phyloP scores from a whole-genome alignment of 2,797 vertebrate species.

The Etheostoma perlongum region DNA sequence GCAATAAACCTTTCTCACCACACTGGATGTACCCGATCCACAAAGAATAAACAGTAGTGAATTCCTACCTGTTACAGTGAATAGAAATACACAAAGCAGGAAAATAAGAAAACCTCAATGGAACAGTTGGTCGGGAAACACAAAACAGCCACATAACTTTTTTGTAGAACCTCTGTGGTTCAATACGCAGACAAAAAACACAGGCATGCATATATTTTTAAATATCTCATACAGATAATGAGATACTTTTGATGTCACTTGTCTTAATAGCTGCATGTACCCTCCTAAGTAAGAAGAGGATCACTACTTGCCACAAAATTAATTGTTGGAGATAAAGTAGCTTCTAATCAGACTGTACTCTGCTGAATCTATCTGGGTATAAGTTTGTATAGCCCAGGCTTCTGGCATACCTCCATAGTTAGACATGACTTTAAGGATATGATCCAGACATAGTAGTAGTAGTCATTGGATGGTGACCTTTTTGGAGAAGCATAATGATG shows the following conservation, averaged over 20 bases:
- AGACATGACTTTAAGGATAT: not conserved
- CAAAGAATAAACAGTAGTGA: not conserved
- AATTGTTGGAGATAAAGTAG: not conserved
- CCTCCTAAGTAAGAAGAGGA: constrained; percentile 12
- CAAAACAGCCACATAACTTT: not conserved
- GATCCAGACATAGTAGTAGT: not conserved
- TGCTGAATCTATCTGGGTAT: not conserved
- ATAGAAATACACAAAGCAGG: constrained; percentile 3
- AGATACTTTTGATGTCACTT: not conserved
- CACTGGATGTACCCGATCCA: not conserved
- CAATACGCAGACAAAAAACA: constrained; percentile 16
- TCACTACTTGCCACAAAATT: not conserved
- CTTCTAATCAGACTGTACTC: constrained; percentile 2
- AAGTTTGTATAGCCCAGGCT: not conserved
- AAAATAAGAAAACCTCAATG: constrained; percentile 5
- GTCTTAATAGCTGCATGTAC: not conserved
- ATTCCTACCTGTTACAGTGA: not conserved
- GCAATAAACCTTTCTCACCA: not conserved
- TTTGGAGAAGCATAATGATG: not conserved
- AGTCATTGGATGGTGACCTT: not conserved
- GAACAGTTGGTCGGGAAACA: constrained; percentile 1
- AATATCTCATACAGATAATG: not conserved
- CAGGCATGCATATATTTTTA: not conserved
- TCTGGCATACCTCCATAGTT: not conserved
- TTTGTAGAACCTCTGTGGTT: constrained; percentile 6